phyloP scores from a whole-genome alignment of 2,797 vertebrate species.

The Gadopsis marmoratus region DNA sequence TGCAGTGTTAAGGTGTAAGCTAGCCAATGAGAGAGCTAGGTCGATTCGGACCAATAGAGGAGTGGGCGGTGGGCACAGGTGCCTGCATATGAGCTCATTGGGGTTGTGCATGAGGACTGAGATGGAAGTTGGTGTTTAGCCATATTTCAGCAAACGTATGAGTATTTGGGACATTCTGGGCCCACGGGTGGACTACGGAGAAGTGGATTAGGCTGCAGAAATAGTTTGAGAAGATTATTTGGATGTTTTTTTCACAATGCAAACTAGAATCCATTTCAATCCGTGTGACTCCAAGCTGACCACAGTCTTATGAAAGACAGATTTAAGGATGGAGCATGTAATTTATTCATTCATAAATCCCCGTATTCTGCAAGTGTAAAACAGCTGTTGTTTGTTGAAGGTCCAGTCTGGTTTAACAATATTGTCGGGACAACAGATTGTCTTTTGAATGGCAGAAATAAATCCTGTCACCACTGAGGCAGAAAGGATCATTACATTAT shows the following conservation, averaged over 20 bases:
- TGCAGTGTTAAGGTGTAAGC: background rate
- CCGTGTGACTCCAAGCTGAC: background rate
- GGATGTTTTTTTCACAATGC: background rate
- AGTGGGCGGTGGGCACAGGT: background rate
- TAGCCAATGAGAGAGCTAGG: background rate
- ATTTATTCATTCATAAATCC: background rate
- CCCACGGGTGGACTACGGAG: constrained; percentile 6
- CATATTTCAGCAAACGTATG: constrained; percentile 3
- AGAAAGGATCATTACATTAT: background rate
- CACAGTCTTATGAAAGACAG: background rate
- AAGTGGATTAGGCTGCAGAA: constrained; percentile 9
- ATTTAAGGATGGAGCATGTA: background rate
- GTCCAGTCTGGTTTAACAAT: background rate
- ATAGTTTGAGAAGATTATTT: constrained; percentile 6
- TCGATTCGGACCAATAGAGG: background rate
- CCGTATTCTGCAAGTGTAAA: background rate
- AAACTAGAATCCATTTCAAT: background rate
- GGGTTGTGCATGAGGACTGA: background rate
- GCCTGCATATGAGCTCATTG: background rate
- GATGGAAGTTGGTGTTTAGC: background rate
- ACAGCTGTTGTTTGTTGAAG: background rate
- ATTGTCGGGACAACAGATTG: background rate
- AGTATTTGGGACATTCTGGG: background rate
- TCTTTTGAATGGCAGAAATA: constrained; percentile 14
- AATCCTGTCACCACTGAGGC: background rate